Percentiles rank a stretch among this genome's conserved stretches.
Evolutionary conservation across 2,113 vertebrate species (phyloP).

Genomic region (Psilopogon haemacephalus): DNA sequence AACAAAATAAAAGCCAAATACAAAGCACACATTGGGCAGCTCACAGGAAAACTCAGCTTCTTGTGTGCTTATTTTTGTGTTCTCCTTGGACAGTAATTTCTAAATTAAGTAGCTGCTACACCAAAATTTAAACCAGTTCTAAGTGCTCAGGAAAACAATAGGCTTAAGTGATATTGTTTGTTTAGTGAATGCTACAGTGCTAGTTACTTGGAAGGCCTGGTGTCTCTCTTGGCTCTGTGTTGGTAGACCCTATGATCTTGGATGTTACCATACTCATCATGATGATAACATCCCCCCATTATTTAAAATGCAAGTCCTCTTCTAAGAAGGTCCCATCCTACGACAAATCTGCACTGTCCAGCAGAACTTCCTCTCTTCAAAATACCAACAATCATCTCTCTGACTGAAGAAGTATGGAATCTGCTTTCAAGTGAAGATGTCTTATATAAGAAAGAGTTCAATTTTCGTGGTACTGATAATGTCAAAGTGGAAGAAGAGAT

Average conservation of each 20-base stretch:
- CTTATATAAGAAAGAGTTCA: background rate
- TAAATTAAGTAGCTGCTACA: background rate
- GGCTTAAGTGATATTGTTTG: background rate
- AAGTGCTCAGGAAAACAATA: background rate
- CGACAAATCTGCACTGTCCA: background rate
- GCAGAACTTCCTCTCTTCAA: background rate
- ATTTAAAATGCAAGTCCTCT: background rate
- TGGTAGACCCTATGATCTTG: background rate
- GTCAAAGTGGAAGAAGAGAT: background rate
- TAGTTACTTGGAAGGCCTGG: background rate
- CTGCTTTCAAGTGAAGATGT: background rate
- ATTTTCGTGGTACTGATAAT: background rate
- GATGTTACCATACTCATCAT: rapidly evolving
- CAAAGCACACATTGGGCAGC: background rate
- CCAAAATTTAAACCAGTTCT: background rate
- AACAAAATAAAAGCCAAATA: background rate
- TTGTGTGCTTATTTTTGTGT: background rate
- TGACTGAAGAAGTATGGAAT: background rate
- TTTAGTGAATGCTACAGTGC: background rate
- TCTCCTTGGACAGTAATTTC: background rate
- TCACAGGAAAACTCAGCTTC: background rate
- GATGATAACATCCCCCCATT: background rate
- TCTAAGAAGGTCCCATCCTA: background rate
- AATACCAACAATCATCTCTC: background rate
- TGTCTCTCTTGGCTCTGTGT: background rate